Evolutionary conservation across 2,797 vertebrate species (phyloP), one percentile per base, ranked within the genome.

Genomic region (Bufotes viridis): DNA sequence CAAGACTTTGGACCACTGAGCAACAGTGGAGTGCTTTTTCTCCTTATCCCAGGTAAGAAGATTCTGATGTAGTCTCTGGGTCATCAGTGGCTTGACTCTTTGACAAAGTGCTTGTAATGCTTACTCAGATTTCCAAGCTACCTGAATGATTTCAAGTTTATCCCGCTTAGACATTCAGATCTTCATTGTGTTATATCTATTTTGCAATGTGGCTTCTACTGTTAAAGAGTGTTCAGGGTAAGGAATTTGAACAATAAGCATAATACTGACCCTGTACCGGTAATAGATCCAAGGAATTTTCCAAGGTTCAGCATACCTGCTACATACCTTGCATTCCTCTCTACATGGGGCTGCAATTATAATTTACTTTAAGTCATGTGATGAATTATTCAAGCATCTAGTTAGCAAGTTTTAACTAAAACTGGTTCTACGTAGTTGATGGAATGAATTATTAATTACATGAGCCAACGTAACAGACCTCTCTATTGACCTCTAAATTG

Each of bases 261-360:
- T 51, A 81, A 65, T 61, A 85, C 29, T 89, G 58, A 89, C 67
- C 26, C 60, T 79, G n/a, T 58, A 67, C 22, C 14, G 85, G 82
- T 85, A 81, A 88, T 74, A 81, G 82, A 88, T 74, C 42, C 82
- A 65, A 81, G 78, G 78, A 85, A 89, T 89, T 85, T 86, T 85
- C 70, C 65, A 81, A 78, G 24, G 42, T 81, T 81, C 69, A 78
- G 51, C 90, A 87, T 90, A 89, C 80, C 85, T 81, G 20, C 74
- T 13, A 55, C 86, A 87, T 90, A 87, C 74, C 84, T 89, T 22
- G 72, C 82, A 90, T 89, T 84, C 78, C 76, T 87, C 86, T 85
- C 78, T 87, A 87, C 85, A 81, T 81, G 85, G 78, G 87, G 82
- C 26, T 78, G 29, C 51, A 78, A 84, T 78, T 84, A 88, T 57